Evolutionary conservation across 1,140 invertebrate species (phyloP), one percentile per base, ranked within the genome.

Genomic region (Ceratitis capitata): DNA sequence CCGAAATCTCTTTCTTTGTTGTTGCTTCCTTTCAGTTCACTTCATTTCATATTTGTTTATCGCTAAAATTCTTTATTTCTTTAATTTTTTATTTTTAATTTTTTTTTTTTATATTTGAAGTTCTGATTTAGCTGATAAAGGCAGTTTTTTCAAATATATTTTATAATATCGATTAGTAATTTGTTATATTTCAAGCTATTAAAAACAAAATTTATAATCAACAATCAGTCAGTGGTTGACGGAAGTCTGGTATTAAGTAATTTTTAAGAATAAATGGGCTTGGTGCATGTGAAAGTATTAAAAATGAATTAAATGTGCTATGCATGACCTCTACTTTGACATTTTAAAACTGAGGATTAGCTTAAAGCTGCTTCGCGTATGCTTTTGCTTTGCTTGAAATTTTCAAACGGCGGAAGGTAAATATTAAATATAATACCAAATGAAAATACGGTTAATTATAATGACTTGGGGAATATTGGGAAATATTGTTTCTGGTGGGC

Each of bases 171-270:
- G 61, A 19, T 16, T 16, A 69, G 32, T 35, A 35, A 69, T 69
- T 69, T 19, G 61, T 35, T 69, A 69, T 69, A 39, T 69, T 69
- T 39, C 61, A 29, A 69, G 61, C 61, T 69, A 69, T 69, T 69
- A 35, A 32, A 7, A 69, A 69, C 39, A 69, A 69, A 29, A 61
- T 69, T 69, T 69, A 69, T 69, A 69, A 69, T 2, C 61, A 16
- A 14, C 29, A 29, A 69, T 35, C n/a, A 39, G 39, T n/a, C n/a
- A 39, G 12, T 14, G 16, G 6, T 1, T 16, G 32, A 1, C 61
- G 61, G 61, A 69, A 39, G 32, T 69, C 16, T 69, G 61, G 61
- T 69, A 69, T 69, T 69, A 19, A 19, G 7, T 12, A 19, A 16
- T 16, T 7, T n/a, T n/a, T n/a, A n/a, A n/a, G n/a, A n/a, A n/a